Evolutionary conservation across 2,113 vertebrate species (phyloP), one percentile per base, ranked within the genome.

Genomic region (Prinia subflava): DNA sequence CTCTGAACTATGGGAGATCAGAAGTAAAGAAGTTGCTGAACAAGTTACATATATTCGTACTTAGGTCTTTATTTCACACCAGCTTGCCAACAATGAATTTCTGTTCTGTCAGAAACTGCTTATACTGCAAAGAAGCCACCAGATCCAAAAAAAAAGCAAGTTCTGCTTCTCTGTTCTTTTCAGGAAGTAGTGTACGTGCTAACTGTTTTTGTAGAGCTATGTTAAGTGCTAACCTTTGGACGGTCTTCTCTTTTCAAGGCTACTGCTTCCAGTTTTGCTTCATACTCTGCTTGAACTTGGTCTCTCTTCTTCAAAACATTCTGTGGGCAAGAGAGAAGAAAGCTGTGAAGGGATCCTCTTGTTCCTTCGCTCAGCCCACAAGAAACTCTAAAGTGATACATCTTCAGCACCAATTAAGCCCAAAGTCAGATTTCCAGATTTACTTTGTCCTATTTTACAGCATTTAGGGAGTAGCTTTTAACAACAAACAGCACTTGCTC

Each of bases 261-360:
- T 78, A 99, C 98, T 12, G 98, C 98, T 97, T 99, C 99, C 80
- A 99, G 97, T 92, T 99, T 99, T 88, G 99, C 98, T 97, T 99
- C 99, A 22, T 99, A 99, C 87, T 99, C 99, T 0, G 99, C 99
- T 98, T 99, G 99, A 80, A 98, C 98, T 89, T 99, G 99, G 95
- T 99, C 99, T 91, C 99, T 98, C 97, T 99, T 99, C 98, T 99
- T 99, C 96, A 99, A 79, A 28, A 99, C 99, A 31, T 97, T 99
- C 99, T 99, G 92, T 6, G 46, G 62, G n/a, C 83, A 33, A 77
- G 28, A 97, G 47, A 96, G 67, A 79, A 91, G 18, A 93, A 41
- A 94, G 17, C 2, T 75, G 23, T 78, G 18, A 94, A 87, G 5
- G 7, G 9, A 90, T 25, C 18, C 13, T 35, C 27, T 60, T 47